Evolutionary conservation across 2,113 vertebrate species (phyloP), one percentile per base, ranked within the genome.

Genomic region (Ailurus styani): DNA sequence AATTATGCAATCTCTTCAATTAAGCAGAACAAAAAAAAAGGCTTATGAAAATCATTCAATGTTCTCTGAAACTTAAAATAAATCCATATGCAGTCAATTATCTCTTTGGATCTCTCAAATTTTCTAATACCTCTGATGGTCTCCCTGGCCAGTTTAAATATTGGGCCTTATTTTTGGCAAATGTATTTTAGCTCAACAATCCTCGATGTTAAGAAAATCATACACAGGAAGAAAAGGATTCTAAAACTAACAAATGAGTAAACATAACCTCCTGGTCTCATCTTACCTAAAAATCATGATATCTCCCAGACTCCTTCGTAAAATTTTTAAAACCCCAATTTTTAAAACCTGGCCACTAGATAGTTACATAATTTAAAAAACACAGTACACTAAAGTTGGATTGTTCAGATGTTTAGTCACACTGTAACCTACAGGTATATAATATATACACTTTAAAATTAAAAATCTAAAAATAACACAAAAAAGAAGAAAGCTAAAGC

Each of bases 381-480:
- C 42, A 79, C 64, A 93, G 66, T 21, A 81, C 60, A 62, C 55
- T 97, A 62, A 78, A 78, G 21, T 95, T 87, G 73, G 1, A 15
- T n/a, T 86, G 6, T 94, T 75, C 1, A 23, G 79, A 52, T 92
- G 84, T 75, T 55, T 7, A 79, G 42, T 81, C 40, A 75, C 25
- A 72, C 1, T 66, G 13, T 55, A 87, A 94, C 50, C 90, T 94
- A 87, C 75, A 88, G 21, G 40, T 12, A 68, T n/a, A 68, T 37
- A 94, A n/a, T 37, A 94, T 31, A 82, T 27, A 75, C 13, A 50
- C 42, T 91, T 93, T 14, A 93, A 97, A 96, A 91, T 60, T 86
- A 94, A 79, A 97, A 94, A 89, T 87, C 91, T 42, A 91, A 91
- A 96, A 96, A 82, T 68, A 97, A 81, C 47, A 96, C 45, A 95